Evolutionary conservation across 2,797 vertebrate species (phyloP).

Genomic region (Carcharodon carcharias): DNA sequence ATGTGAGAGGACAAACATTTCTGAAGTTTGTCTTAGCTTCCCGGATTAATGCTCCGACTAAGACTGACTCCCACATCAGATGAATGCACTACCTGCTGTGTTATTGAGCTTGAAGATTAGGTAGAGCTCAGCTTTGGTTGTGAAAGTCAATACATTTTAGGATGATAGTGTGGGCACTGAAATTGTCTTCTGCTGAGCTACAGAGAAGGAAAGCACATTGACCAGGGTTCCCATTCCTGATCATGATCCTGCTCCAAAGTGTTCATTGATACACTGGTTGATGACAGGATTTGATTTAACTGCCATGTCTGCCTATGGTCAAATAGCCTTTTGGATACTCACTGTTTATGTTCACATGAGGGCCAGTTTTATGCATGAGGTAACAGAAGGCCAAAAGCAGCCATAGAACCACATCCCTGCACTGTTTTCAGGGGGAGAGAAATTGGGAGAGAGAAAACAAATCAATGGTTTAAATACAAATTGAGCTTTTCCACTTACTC

Average conservation of each 20-base stretch:
- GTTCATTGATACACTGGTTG: not conserved
- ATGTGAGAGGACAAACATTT: not conserved
- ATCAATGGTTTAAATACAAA: conserved; percentile 2
- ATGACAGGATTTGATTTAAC: not conserved
- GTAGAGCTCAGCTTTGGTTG: not conserved
- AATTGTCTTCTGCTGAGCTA: not conserved
- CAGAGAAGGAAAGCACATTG: not conserved
- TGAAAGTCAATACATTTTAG: not conserved
- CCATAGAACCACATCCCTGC: not conserved
- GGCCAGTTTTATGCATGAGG: not conserved
- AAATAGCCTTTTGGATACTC: not conserved
- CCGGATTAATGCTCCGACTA: not conserved
- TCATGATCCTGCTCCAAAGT: not conserved
- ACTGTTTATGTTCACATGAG: not conserved
- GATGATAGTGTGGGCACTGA: not conserved
- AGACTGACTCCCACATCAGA: not conserved
- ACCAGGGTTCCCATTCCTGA: not conserved
- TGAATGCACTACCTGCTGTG: not conserved
- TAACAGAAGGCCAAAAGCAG: not conserved
- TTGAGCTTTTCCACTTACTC: not conserved
- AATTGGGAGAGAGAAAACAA: not conserved
- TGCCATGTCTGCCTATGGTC: not conserved
- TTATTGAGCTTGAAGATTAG: not conserved
- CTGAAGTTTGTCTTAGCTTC: not conserved
- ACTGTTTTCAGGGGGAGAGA: not conserved